phyloP scores from a whole-genome alignment of 2,113 vertebrate species.

The mouse (Mus musculus) region GRCm39 chr3:155829501-155830000 shows the following conservation, averaged over 20 bases:
- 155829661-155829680: conserved; percentile 51
- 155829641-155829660: conserved; percentile 36
- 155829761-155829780: conserved; percentile 78
- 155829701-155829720: conserved; percentile 64
- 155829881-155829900: neutral
- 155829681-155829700: conserved; percentile 43
- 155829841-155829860: conserved; percentile 80
- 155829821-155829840: conserved; percentile 79
- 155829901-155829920: neutral
- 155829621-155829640: neutral
- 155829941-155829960: conserved; percentile 26
- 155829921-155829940: neutral
- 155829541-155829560: conserved; percentile 34
- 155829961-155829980: neutral
- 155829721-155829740: conserved; percentile 49
- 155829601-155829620: neutral
- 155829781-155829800: conserved; percentile 79
- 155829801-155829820: conserved; percentile 80
- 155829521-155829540: conserved; percentile 4
- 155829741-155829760: conserved; percentile 70
- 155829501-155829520: neutral
- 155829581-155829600: neutral
- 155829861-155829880: conserved; percentile 73
- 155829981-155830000: conserved; percentile 8
- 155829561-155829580: neutral